Evolutionary conservation across 1,140 invertebrate genomes (phyloP), one percentile per base, ranked within the genome.

Genomic region (Papilio xuthus): DNA sequence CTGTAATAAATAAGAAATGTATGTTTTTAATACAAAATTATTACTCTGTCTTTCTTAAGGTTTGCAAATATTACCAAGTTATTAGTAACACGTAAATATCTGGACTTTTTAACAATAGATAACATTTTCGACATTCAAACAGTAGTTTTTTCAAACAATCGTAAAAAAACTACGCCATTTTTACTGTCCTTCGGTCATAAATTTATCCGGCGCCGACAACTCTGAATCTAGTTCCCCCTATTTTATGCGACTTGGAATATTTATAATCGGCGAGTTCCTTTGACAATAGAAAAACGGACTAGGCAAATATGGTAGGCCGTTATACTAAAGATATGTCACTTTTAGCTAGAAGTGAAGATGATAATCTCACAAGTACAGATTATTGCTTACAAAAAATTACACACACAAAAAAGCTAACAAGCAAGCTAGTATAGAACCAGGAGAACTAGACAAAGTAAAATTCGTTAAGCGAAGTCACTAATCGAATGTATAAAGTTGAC

Each of bases 171-270:
- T 32, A 67, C 60, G 60, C 60, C 23, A 67, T 67, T 67, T 67
- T 67, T 28, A 32, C 60, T 67, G 28, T 67, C 60, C 60, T 32
- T 28, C 13, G 60, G 23, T 15, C 26, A 67, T 67, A 67, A 67
- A 67, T 67, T 60, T 60, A 23, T 23, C 32, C 26, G 26, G 23
- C 26, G 60, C 26, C 60, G 60, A 67, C 60, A 67, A 13, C 60
- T 67, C 60, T 28, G 28, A 67, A 67, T 28, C 60, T 67, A 67
- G 60, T 67, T 67, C 60, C 56, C n/a, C 60, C 60, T 67, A 67
- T 67, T 67, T 67, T 67, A 67, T 67, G 15, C 26, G 23, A 10
- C 60, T 78, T 72, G 28, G 75, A 71, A 60, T 70, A 56, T 73
- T 53, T 53, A 77, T 56, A 69, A 69, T 77, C 23, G 12, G 23